Evolutionary conservation across 1,140 invertebrate genomes (phyloP), one percentile per base, ranked within the genome.

Genomic region (Orchesella cincta): DNA sequence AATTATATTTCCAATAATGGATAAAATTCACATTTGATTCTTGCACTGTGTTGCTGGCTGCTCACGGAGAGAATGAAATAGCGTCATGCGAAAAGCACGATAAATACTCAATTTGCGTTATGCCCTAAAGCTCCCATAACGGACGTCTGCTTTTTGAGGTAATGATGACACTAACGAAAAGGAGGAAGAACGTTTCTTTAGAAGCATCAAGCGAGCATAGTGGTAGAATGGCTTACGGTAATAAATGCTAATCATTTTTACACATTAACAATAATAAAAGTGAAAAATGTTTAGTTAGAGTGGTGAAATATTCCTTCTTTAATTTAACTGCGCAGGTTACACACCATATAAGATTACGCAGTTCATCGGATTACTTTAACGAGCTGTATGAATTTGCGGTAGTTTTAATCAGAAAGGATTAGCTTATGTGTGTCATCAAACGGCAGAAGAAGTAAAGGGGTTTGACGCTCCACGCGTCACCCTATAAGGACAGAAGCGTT

Each of bases 81-180:
- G n/a, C n/a, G 98, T 0, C 98, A 99, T 88, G 98, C 98, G 2
- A 99, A 99, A 88, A 98, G n/a, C n/a, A n/a, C 98, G 16, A 99
- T 99, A 79, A 99, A 99, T 86, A 99, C 99, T 34, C 99, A 99
- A 88, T 99, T 99, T 90, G 98, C n/a, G 97, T 46, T 99, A 98
- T 90, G 98, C 98, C 23, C n/a, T n/a, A 92, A 92, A 82, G 93
- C 92, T 29, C 89, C n/a, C n/a, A 95, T 83, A 88, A 92, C 84
- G 98, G 98, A n/a, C 0, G 84, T 93, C 28, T 98, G 96, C 84
- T 96, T 93, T 85, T 87, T 99, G 35, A 90, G 98, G 73, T 99
- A n/a, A 98, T 86, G 97, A 99, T 88, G 98, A 99, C 85, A 99
- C 98, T 3, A 99, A 99, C 88, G 98, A 99, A 86, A 99, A 99